These are phyloP conservation scores for Ardeotis arabs DNA, from an alignment of 2,113 vertebrate species.

Conservation along the genomic window DNA sequence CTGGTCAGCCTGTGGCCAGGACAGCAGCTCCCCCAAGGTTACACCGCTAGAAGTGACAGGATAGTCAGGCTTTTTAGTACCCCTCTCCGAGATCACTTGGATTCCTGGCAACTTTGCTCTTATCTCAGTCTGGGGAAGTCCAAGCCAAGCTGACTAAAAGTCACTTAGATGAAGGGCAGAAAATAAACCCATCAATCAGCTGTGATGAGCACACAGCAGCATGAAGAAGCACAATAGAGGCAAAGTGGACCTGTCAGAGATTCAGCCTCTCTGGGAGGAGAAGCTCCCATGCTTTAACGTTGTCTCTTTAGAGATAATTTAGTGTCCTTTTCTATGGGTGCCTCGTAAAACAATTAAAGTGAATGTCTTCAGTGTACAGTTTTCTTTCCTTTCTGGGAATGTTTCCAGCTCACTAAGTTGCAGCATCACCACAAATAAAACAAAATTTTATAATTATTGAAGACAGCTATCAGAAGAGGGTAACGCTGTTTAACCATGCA, in stretches of 20 bases:
- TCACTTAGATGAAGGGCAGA: neutral
- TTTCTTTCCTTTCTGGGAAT: constrained; percentile 2
- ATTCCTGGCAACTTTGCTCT: neutral
- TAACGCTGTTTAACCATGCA: neutral
- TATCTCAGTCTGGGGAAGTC: neutral
- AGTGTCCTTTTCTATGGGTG: neutral
- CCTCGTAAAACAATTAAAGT: constrained; percentile 7
- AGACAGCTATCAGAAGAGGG: neutral
- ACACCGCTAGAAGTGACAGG: neutral
- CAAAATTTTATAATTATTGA: neutral
- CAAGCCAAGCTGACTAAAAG: neutral
- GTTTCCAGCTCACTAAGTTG: constrained; percentile 39
- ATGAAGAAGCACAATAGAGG: neutral
- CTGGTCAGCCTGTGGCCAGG: neutral
- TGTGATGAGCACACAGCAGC: neutral
- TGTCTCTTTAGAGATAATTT: neutral
- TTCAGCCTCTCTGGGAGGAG: neutral
- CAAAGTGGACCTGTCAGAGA: neutral
- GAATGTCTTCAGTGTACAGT: neutral
- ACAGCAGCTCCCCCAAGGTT: neutral
- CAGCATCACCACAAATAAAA: constrained; percentile 1
- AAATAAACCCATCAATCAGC: neutral
- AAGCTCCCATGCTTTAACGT: neutral
- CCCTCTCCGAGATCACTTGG: neutral
- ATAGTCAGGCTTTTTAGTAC: neutral